Evolutionary conservation across 2,888 invertebrate species (phyloP).

Genomic region (Tortrix viridana): DNA sequence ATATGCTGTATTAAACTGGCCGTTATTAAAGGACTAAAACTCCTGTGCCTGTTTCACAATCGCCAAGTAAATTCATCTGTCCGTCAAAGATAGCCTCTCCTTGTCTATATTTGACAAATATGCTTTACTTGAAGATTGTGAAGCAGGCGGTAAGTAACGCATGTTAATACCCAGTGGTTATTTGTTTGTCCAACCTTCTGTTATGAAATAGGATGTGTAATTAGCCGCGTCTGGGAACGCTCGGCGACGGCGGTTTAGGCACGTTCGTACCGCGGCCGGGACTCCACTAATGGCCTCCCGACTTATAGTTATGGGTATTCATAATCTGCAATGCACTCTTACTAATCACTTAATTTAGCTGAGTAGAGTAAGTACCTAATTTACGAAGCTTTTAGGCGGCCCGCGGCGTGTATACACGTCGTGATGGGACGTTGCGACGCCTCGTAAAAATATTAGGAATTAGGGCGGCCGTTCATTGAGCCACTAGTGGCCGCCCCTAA

Average conservation of each 20-base stretch:
- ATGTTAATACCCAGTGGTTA: not conserved
- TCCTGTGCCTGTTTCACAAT: no score
- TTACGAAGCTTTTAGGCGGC: slow-evolving; percentile 1
- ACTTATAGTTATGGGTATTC: slow-evolving; percentile 24
- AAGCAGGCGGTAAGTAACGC: no score
- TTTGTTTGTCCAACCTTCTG: slow-evolving; percentile 5
- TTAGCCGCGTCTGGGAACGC: slow-evolving; percentile 11
- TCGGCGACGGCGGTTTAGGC: slow-evolving; percentile 12
- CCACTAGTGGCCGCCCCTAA: no score
- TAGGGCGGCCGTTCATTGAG: no score
- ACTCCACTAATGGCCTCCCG: slow-evolving; percentile 23
- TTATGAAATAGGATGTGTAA: slow-evolving; percentile 10
- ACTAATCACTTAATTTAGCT: slow-evolving; percentile 34
- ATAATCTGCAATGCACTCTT: slow-evolving; percentile 35
- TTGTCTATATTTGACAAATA: no score
- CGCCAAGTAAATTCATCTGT: no score
- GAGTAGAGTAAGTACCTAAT: slow-evolving; percentile 28
- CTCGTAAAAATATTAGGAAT: slow-evolving; percentile 34
- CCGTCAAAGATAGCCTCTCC: no score
- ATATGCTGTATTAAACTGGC: no score
- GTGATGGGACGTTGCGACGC: slow-evolving; percentile 19
- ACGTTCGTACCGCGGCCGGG: slow-evolving; percentile 20
- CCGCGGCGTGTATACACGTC: slow-evolving; percentile 2
- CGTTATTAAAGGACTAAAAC: no score
- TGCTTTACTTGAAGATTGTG: no score